These are phyloP conservation scores for rabbit (Oryctolagus cuniculus) DNA, from an alignment of 2,113 vertebrate genomes.

Conservation along the genomic window mOryCun1.1 NC_091436.1:127715501-127716000, in stretches of 20 bases:
- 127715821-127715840: neutral
- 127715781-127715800: neutral
- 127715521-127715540: neutral
- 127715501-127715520: neutral
- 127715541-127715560: neutral
- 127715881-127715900: neutral
- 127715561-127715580: neutral
- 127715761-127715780: neutral
- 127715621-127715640: neutral
- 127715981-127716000: neutral
- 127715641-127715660: too few relatives aligned
- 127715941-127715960: neutral
- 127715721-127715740: neutral
- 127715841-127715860: neutral
- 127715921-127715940: neutral
- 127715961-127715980: neutral
- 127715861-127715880: neutral
- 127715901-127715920: fast-evolving
- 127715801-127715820: neutral
- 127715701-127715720: neutral
- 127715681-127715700: fast-evolving
- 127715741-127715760: neutral
- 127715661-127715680: fast-evolving
- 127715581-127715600: fast-evolving
- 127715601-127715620: neutral